Base-by-base conservation (phyloP, 2,888 invertebrate genomes). In the Lycophotia porphyrea region DNA sequence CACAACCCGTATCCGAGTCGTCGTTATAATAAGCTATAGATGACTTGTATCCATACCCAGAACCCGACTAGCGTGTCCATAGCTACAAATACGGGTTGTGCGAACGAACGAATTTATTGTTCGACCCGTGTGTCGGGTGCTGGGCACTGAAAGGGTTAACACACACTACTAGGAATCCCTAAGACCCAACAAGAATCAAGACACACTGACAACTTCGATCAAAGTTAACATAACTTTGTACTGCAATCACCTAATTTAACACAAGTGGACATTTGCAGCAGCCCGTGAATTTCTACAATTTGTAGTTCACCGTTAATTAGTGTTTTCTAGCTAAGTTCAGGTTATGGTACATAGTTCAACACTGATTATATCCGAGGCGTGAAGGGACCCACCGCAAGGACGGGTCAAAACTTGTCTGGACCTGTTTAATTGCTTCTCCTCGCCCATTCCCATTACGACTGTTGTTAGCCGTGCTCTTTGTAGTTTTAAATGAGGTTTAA, bases 331-430 rank as follows among this genome's bases (percentile, higher is more conserved):
- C 75, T 71, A 75, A 88, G 76, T 88, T 78, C 52, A 80, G 86
- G 80, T 86, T 74, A 78, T 76, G 34, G 68, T 78, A 87, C 87
- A 85, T 87, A 90, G 91, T 88, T 88, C 86, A 88, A 89, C 90
- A 88, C 90, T 91, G 93, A 93, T 93, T 93, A 92, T 91, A 89
- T 86, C 85, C 88, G 90, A 81, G 88, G 90, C 87, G 87, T 75
- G 82, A 89, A 90, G 89, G 91, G 91, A 85, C 84, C 66, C 74
- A 87, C 92, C 92, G 82, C 91, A 86, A 88, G 85, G 82, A 76
- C 82, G 84, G 90, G 90, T 90, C 88, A 84, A 82, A 88, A 88
- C 88, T 91, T 87, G 86, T 85, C 84, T 88, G 77, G 87, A 86
- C 88, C 88, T 82, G 87, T 90, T 91, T 92, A 93, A 92, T 92